Evolutionary conservation across 2,113 vertebrate genomes (phyloP).

Genomic region (Osmerus eperlanus): DNA sequence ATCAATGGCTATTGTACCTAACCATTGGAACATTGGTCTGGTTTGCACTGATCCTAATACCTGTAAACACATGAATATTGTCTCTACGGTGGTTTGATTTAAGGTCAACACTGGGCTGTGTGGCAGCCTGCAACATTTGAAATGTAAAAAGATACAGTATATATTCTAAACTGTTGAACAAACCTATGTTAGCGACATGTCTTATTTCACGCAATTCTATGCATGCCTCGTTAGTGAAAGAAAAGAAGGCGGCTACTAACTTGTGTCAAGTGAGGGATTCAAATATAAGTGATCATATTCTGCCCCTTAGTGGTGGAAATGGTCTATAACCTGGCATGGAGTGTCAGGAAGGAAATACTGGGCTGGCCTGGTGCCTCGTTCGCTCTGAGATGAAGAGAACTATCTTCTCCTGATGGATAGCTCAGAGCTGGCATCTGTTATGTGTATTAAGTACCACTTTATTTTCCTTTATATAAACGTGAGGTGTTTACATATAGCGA

Average conservation of each 20-base stretch:
- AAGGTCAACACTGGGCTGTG: too few species aligned
- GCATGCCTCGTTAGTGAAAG: background rate
- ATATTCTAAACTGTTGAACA: too few species aligned
- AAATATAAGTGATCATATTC: slow-evolving; percentile 68
- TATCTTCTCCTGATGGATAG: too few species aligned
- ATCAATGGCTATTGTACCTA: background rate
- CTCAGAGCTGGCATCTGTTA: too few species aligned
- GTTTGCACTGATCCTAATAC: slow-evolving; percentile 31
- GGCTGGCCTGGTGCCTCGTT: background rate
- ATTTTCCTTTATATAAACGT: too few species aligned
- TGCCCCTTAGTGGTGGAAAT: slow-evolving; percentile 75
- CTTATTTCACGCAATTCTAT: too few species aligned
- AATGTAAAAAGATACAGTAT: too few species aligned
- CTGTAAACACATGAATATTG: slow-evolving; percentile 20
- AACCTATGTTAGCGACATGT: too few species aligned
- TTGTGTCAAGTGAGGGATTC: slow-evolving; percentile 15
- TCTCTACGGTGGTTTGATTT: background rate
- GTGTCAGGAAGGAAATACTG: background rate
- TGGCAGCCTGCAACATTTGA: too few species aligned
- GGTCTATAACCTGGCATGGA: slow-evolving; percentile 33
- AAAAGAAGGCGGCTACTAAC: background rate
- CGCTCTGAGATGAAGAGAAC: too few species aligned
- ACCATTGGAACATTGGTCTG: slow-evolving; percentile 33
- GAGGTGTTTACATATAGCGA: too few species aligned
- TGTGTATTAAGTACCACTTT: too few species aligned